These are phyloP conservation scores for Corvus hawaiiensis DNA, from an alignment of 2,113 vertebrate genomes.

Conservation along the genomic window DNA sequence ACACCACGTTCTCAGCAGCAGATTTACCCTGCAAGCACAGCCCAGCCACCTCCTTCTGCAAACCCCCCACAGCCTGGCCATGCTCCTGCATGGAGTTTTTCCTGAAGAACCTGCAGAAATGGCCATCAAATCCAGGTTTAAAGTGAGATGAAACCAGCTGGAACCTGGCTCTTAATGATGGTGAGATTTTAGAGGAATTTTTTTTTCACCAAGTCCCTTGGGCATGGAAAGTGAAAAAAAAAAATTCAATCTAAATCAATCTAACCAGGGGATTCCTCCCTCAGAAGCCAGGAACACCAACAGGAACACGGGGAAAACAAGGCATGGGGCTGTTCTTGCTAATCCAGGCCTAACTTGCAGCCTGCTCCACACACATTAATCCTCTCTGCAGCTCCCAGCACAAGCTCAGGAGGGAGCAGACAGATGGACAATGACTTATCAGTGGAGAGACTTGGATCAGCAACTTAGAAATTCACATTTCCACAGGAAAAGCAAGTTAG, in stretches of 20 bases:
- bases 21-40: not conserved
- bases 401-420: not conserved
- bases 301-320: not conserved
- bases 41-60: not conserved
- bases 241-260: not conserved
- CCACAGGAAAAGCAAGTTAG: not conserved
- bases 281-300: not conserved
- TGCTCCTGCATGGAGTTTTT: rapidly evolving
- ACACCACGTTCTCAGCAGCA: not conserved
- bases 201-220: not conserved
- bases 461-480: not conserved
- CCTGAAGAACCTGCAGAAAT: not conserved
- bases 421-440: conserved; percentile 25
- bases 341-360: not conserved
- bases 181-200: not conserved
- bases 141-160: not conserved
- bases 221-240: not conserved
- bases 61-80: not conserved
- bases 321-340: not conserved
- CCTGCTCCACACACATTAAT: not conserved
- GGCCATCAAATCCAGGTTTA: not conserved
- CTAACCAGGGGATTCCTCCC: not conserved
- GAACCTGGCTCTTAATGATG: not conserved
- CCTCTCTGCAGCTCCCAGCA: not conserved
- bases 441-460: not conserved